A percentile compares a stretch with the other conserved stretches of the same genome.
phyloP scores from a whole-genome alignment of 2,113 vertebrate species.

The Gnathonemus echidnorhynchus region DNA sequence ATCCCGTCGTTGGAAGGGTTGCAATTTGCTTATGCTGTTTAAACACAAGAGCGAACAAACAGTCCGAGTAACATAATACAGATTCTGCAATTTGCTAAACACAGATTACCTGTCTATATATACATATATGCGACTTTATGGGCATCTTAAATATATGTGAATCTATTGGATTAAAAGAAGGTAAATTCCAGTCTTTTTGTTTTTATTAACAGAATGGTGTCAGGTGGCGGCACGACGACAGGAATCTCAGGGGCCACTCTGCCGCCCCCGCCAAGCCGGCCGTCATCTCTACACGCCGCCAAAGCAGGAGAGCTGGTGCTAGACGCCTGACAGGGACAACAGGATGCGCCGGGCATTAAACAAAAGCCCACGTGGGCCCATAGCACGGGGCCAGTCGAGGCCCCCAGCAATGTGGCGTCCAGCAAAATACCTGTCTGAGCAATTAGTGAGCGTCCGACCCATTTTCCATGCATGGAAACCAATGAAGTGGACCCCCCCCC shows the following conservation, averaged over 20 bases:
- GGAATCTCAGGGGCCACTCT: neutral
- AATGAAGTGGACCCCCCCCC: neutral
- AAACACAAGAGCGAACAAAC: neutral
- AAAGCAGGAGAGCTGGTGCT: neutral
- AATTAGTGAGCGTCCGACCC: neutral
- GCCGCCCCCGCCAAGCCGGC: neutral
- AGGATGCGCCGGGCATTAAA: neutral
- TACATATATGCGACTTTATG: neutral
- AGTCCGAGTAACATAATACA: neutral
- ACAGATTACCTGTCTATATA: neutral
- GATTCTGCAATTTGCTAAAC: neutral
- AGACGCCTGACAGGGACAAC: neutral
- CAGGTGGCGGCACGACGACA: neutral
- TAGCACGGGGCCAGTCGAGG: neutral
- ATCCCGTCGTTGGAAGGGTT: neutral
- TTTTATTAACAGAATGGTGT: neutral
- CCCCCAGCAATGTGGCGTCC: neutral
- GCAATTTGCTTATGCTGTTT: neutral
- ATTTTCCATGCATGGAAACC: neutral
- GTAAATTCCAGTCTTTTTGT: neutral
- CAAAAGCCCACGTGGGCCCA: neutral
- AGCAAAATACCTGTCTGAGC: neutral
- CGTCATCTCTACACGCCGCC: neutral
- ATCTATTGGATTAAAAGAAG: neutral
- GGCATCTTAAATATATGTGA: neutral